A percentile compares a stretch with the other conserved stretches of the same genome.
Conservation (phyloP, 64 coral and sea anemone genomes). For the Cladopsammia gracilis region DNA sequence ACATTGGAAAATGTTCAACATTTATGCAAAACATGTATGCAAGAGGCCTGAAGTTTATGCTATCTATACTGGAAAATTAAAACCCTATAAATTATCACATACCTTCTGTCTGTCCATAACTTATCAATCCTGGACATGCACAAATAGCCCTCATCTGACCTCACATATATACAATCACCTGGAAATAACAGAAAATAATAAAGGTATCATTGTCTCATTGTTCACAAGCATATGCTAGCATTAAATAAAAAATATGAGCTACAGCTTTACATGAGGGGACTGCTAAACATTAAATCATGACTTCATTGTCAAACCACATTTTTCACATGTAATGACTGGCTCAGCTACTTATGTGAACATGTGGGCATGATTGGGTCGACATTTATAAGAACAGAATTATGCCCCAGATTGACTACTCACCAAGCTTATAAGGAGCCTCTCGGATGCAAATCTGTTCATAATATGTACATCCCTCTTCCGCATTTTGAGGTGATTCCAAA, state of each 20-base stretch:
- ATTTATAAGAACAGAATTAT: not conserved
- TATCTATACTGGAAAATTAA: too few species aligned
- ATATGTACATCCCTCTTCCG: conserved; percentile 85
- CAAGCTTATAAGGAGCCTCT: conserved; percentile 86
- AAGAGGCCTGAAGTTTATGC: too few species aligned
- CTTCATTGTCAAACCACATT: too few species aligned
- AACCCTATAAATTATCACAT: not conserved
- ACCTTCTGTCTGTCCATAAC: conserved; percentile 95
- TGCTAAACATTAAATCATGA: too few species aligned
- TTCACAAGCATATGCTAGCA: too few species aligned
- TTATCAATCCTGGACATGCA: conserved; percentile 95
- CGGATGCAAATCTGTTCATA: conserved; percentile 89
- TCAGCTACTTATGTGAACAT: too few species aligned
- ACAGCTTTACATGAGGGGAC: too few species aligned
- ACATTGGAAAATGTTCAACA: too few species aligned
- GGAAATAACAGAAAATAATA: not conserved
- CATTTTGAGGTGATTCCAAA: conserved; percentile 81
- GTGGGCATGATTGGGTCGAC: too few species aligned
- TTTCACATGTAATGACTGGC: too few species aligned
- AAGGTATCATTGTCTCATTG: not conserved
- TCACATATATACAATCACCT: conserved; percentile 92
- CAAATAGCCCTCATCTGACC: conserved; percentile 84
- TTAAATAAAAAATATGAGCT: too few species aligned
- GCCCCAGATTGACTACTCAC: conserved; percentile 4
- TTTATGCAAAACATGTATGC: too few species aligned